Evolutionary conservation across 2,113 vertebrate genomes (phyloP).

Genomic region (Xiphophorus hellerii): DNA sequence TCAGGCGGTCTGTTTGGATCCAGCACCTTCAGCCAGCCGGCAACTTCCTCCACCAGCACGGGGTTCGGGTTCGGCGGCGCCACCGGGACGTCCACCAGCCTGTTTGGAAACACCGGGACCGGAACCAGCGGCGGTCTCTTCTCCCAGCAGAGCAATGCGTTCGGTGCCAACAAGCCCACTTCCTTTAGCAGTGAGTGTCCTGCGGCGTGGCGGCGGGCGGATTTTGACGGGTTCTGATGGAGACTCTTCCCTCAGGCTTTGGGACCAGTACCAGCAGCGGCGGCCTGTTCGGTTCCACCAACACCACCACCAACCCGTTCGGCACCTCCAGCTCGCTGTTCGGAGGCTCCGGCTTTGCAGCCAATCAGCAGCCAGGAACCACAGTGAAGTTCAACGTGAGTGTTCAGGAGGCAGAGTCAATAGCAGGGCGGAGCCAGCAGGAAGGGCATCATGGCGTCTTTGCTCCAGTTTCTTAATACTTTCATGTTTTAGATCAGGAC

Average conservation of each 20-base stretch:
- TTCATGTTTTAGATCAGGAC: too few relatives aligned
- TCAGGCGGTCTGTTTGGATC: constrained; percentile 93
- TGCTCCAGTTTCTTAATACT: too few relatives aligned
- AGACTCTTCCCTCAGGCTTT: constrained; percentile 79
- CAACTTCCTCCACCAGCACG: constrained; percentile 89
- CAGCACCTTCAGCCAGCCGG: constrained; percentile 91
- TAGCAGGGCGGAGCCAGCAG: too few relatives aligned
- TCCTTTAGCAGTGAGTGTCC: constrained; percentile 90
- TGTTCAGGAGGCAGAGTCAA: constrained; percentile 1
- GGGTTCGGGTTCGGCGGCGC: constrained; percentile 91
- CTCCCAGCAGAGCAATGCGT: constrained; percentile 94
- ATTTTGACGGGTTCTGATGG: neutral
- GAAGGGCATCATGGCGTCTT: neutral
- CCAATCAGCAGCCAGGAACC: constrained; percentile 88
- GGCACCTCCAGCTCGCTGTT: constrained; percentile 89
- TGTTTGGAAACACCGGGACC: constrained; percentile 90
- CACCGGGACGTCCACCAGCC: constrained; percentile 86
- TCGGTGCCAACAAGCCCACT: constrained; percentile 89
- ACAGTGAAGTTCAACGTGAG: constrained; percentile 96
- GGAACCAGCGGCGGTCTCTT: constrained; percentile 87
- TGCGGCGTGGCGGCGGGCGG: too few relatives aligned
- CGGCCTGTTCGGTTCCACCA: constrained; percentile 92
- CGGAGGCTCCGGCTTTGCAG: constrained; percentile 87
- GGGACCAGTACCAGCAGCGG: constrained; percentile 92
- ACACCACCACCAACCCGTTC: constrained; percentile 93